phyloP scores from a whole-genome alignment of 2,113 vertebrate species.

The Propithecus coquereli region DNA sequence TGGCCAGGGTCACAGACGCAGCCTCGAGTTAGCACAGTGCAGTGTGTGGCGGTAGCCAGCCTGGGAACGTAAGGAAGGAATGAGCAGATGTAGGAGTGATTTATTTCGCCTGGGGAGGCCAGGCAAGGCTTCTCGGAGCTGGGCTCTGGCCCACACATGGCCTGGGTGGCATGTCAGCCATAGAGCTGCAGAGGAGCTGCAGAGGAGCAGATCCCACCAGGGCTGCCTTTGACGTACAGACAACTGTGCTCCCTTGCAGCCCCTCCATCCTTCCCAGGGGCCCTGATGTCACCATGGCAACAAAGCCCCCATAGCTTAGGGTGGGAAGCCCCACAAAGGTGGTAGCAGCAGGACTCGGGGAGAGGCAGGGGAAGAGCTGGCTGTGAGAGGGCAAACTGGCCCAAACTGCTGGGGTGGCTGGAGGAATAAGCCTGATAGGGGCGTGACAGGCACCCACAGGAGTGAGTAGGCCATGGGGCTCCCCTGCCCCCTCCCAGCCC shows the following conservation, averaged over 20 bases:
- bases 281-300: not conserved
- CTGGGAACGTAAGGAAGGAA: rapidly evolving
- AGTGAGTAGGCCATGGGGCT: not conserved
- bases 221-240: not conserved
- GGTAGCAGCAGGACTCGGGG: not conserved
- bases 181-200: rapidly evolving
- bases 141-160: not conserved
- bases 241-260: not conserved
- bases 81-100: not conserved
- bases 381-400: not conserved
- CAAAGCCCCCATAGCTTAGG: not conserved
- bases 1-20: not conserved
- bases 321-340: not conserved
- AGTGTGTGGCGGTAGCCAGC: not conserved
- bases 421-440: not conserved
- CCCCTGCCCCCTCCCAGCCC: no score
- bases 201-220: not conserved
- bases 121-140: not conserved
- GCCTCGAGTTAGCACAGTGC: not conserved
- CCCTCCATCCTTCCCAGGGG: not conserved
- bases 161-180: not conserved
- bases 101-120: not conserved
- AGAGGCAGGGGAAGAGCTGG: not conserved
- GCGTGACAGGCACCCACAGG: not conserved
- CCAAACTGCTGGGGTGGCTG: not conserved